Conservation (phyloP, 2,113 vertebrate genomes). For the Oxyura jamaicensis region DNA sequence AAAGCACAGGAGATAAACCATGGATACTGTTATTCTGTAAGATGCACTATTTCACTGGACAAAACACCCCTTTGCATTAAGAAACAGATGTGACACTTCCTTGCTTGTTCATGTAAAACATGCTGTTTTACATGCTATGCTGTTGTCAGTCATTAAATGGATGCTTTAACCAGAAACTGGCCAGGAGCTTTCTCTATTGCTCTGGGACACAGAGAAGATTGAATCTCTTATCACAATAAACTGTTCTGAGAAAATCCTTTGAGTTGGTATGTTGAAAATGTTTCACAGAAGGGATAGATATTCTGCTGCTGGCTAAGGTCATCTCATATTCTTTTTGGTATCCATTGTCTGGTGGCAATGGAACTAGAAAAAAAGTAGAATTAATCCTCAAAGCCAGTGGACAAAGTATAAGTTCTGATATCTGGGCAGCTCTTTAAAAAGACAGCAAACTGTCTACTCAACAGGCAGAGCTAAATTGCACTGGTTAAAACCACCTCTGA, state of each 20-base stretch:
- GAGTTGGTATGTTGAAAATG: neutral
- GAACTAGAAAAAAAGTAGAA: neutral
- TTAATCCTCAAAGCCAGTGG: neutral
- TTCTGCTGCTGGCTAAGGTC: neutral
- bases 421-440: neutral
- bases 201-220: neutral
- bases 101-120: constrained; percentile 27
- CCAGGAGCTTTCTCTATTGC: neutral
- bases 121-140: no score
- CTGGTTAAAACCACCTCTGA: neutral
- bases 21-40: neutral
- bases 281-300: neutral
- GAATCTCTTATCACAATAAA: neutral
- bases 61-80: constrained; percentile 22
- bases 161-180: neutral
- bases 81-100: constrained; percentile 17
- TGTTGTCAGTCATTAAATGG: neutral
- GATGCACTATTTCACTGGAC: constrained; percentile 2
- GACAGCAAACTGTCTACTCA: neutral
- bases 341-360: neutral
- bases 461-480: neutral
- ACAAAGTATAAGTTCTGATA: neutral
- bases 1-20: constrained; percentile 16
- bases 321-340: neutral
- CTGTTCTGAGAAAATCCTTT: neutral